Percentiles rank a stretch among this genome's conserved stretches.
Evolutionary conservation across 2,113 vertebrate species (phyloP).

Genomic region (Phaethornis superciliosus): DNA sequence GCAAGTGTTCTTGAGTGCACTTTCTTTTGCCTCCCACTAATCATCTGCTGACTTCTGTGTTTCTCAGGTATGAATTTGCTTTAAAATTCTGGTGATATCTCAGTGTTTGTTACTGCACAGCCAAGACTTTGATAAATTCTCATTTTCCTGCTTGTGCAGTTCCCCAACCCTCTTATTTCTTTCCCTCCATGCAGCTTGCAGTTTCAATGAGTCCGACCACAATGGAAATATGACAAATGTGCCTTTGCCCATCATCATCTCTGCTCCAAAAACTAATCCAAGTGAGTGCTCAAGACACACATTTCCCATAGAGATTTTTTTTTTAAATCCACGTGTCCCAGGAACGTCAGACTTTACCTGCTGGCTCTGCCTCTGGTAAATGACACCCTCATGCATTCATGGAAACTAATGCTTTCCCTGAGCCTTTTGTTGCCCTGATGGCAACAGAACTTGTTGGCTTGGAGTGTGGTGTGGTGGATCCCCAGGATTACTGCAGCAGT

Average conservation of each 20-base stretch:
- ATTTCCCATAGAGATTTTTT: background rate
- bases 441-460: background rate
- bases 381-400: fast-evolving
- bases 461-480: background rate
- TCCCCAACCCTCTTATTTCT: background rate
- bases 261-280: background rate
- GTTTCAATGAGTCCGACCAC: background rate
- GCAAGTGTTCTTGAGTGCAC: background rate
- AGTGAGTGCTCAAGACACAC: background rate
- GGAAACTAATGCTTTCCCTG: background rate
- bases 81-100: background rate
- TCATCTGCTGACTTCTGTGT: background rate
- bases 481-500: background rate
- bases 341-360: background rate
- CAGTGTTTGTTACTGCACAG: background rate
- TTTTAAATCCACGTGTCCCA: too few species aligned
- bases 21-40: background rate
- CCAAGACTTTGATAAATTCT: background rate
- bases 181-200: background rate
- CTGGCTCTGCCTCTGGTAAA: background rate
- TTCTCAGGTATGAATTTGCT: background rate
- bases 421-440: background rate
- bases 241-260: background rate
- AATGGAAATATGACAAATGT: background rate
- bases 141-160: background rate